phyloP scores from a whole-genome alignment of 2,113 vertebrate genomes.

The Brienomyrus brachyistius region DNA sequence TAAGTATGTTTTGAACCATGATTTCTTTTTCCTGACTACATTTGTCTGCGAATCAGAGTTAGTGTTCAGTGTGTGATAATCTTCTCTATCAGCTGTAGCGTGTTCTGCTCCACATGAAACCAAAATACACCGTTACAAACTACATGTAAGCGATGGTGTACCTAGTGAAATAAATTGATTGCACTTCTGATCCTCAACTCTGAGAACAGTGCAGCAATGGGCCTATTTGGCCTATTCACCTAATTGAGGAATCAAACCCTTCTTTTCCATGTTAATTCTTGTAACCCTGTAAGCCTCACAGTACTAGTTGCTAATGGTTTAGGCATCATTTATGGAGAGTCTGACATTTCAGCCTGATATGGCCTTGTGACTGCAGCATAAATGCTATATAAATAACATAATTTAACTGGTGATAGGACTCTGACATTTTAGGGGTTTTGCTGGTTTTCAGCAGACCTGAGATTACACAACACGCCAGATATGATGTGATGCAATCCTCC shows the following conservation, averaged over 20 bases:
- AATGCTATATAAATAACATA: background rate
- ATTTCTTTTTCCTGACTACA: background rate
- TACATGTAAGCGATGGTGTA: background rate
- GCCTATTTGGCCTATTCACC: background rate
- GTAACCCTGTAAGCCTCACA: background rate
- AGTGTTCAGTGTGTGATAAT: background rate
- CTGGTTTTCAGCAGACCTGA: background rate
- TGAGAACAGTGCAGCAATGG: background rate
- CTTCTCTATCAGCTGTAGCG: background rate
- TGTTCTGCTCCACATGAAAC: background rate
- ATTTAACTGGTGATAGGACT: background rate
- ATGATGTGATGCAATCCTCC: background rate
- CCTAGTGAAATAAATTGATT: background rate
- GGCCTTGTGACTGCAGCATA: background rate
- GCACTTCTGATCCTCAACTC: background rate
- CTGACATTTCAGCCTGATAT: background rate
- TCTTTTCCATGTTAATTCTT: background rate
- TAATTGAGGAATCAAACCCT: background rate
- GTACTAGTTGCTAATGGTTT: background rate
- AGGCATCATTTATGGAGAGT: background rate
- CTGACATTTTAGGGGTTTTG: background rate
- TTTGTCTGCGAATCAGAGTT: background rate
- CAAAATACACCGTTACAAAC: background rate
- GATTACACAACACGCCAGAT: constrained; percentile 1
- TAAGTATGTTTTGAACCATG: background rate